Base-by-base conservation (phyloP, 2,888 invertebrate species). In the Netelia melanura region DNA sequence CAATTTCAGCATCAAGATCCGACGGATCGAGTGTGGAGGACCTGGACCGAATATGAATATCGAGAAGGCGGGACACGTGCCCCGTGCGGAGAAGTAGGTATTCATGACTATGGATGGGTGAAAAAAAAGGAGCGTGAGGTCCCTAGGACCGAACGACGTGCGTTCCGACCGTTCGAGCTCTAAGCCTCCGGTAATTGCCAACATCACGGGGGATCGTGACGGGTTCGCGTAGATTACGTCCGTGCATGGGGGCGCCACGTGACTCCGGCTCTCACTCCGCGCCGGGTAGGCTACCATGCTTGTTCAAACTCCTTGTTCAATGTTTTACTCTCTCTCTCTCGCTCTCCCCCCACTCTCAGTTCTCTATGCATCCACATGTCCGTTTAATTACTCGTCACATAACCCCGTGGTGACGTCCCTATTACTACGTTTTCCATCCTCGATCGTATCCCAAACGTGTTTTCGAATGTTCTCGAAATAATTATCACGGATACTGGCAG, bases 121-220 rank as follows among this genome's bases (percentile, higher is more conserved):
- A 78, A 87, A 85, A 80, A 43, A 80, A 85, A 86, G 87, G 89
- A 87, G 83, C 89, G 87, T 87, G 88, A 89, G 84, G 65, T 86
- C 88, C 88, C 88, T 88, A 90, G 75, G 65, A 81, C 84, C 89
- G 89, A 86, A 88, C 89, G 88, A 68, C 65, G 44, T 58, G 75
- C 80, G 90, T 84, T 87, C 86, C 86, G 88, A 89, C 87, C 89
- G 89, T 88, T 89, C 86, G 89, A 71, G 62, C 86, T 89, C 88
- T 93, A 92, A 93, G 92, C 92, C 92, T 90, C 83, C 88, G 89
- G 90, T 93, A 93, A 93, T 93, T 93, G 93, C 92, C 93, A 89
- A 91, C 93, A 92, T 93, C 92, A 91, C 92, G 90, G 92, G 93
- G 92, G 92, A 91, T 92, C 92, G 87, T 86, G 85, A 75, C 68